phyloP scores from a whole-genome alignment of 2,888 invertebrate species.

The Rhorus exstirpatorius region DNA sequence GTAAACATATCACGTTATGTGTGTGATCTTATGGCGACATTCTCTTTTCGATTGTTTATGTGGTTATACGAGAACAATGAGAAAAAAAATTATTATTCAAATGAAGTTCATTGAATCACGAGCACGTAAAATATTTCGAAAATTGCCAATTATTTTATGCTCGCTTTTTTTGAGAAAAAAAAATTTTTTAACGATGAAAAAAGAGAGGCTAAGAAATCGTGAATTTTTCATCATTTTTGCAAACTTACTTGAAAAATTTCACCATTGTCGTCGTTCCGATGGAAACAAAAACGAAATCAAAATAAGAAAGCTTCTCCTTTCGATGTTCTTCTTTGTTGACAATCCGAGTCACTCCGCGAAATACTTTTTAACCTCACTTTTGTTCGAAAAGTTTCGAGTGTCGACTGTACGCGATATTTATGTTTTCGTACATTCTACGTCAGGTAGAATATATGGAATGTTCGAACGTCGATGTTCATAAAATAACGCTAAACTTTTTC shows the following conservation, averaged over 20 bases:
- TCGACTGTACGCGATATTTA: neutral
- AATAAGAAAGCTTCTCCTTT: neutral
- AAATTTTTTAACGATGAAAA: neutral
- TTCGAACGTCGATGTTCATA: neutral
- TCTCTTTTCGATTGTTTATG: too few relatives aligned
- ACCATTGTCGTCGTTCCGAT: conserved; percentile 5
- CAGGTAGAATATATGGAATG: neutral
- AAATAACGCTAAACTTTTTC: too few relatives aligned
- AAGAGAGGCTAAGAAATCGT: too few relatives aligned
- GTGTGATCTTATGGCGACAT: too few relatives aligned
- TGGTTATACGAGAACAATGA: too few relatives aligned
- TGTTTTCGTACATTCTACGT: neutral
- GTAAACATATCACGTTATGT: too few relatives aligned
- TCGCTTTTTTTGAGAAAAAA: too few relatives aligned
- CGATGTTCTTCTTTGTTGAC: conserved; percentile 9
- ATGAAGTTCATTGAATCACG: too few relatives aligned
- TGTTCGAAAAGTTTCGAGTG: neutral
- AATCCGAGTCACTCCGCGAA: neutral
- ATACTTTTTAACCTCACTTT: conserved; percentile 30
- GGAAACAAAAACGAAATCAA: neutral
- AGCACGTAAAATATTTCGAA: too few relatives aligned
- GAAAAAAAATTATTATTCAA: too few relatives aligned
- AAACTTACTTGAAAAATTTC: neutral
- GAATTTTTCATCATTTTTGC: neutral
- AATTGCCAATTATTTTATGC: too few relatives aligned